Conservation (phyloP, 2,888 invertebrate species). For the Sipunculus nudus region DNA sequence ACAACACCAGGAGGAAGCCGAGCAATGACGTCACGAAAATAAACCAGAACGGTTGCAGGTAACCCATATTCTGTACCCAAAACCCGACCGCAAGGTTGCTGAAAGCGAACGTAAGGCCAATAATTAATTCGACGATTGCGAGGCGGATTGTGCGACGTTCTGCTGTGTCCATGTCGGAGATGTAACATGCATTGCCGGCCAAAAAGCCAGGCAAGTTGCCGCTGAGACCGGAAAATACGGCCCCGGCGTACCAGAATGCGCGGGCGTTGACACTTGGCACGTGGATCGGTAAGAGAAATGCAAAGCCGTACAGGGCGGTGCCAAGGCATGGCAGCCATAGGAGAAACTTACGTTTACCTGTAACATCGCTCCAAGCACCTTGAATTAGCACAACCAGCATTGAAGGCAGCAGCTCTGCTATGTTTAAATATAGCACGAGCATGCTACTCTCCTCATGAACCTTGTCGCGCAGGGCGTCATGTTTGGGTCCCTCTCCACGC, state of each 20-base stretch:
- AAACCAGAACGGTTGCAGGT: slow-evolving; percentile 61
- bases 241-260: slow-evolving; percentile 29
- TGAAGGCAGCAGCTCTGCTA: slow-evolving; percentile 62
- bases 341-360: slow-evolving; percentile 57
- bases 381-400: slow-evolving; percentile 60
- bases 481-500: slow-evolving; percentile 3
- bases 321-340: slow-evolving; percentile 63
- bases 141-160: slow-evolving; percentile 36
- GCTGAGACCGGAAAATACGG: slow-evolving; percentile 34
- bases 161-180: slow-evolving; percentile 42
- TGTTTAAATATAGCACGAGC: slow-evolving; percentile 50
- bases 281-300: slow-evolving; percentile 40
- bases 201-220: slow-evolving; percentile 41
- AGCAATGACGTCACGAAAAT: slow-evolving; percentile 54
- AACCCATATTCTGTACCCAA: slow-evolving; percentile 36
- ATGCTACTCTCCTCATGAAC: slow-evolving; percentile 41
- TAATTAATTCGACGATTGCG: slow-evolving; percentile 40
- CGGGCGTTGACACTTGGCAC: slow-evolving; percentile 24
- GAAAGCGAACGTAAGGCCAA: slow-evolving; percentile 41
- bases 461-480: slow-evolving; percentile 6
- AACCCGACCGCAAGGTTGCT: slow-evolving; percentile 31
- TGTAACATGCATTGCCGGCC: slow-evolving; percentile 43
- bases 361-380: slow-evolving; percentile 62
- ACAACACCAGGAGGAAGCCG: slow-evolving; percentile 55
- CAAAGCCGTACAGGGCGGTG: slow-evolving; percentile 53